Conservation (phyloP, 2,888 invertebrate species). For the Amphipoea lucens region DNA sequence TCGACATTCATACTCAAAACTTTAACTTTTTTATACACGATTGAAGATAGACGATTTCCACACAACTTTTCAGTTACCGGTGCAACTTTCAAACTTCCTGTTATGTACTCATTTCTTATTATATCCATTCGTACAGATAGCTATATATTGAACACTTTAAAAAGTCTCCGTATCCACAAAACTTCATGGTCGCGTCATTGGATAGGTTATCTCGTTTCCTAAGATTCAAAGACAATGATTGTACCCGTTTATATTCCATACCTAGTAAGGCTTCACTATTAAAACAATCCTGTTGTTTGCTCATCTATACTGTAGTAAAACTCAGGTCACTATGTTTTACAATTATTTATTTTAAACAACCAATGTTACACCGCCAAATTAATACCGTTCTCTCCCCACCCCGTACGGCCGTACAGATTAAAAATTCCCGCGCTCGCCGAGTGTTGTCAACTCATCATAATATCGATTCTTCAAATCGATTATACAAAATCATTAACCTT, state of each 20-base stretch:
- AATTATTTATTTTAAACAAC: too few relatives aligned
- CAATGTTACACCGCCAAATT: too few relatives aligned
- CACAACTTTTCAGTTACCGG: not conserved
- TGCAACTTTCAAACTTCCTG: not conserved
- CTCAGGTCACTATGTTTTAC: too few relatives aligned
- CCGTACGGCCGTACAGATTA: too few relatives aligned
- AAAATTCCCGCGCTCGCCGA: too few relatives aligned
- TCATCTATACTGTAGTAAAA: too few relatives aligned
- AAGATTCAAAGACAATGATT: not conserved
- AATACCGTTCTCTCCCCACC: too few relatives aligned
- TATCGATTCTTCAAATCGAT: too few relatives aligned
- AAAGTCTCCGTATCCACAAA: not conserved
- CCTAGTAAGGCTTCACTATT: not conserved
- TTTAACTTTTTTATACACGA: not conserved
- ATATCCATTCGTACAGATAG: not conserved
- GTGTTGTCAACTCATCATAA: too few relatives aligned
- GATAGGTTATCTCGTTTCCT: not conserved
- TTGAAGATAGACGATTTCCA: not conserved
- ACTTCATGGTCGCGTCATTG: not conserved
- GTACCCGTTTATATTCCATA: not conserved
- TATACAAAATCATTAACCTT: too few relatives aligned
- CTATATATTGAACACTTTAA: not conserved
- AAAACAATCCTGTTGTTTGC: not conserved
- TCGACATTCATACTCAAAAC: not conserved
- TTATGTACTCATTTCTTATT: not conserved